Evolutionary conservation across 2,113 vertebrate species (phyloP).

Genomic region (Circaetus gallicus): DNA sequence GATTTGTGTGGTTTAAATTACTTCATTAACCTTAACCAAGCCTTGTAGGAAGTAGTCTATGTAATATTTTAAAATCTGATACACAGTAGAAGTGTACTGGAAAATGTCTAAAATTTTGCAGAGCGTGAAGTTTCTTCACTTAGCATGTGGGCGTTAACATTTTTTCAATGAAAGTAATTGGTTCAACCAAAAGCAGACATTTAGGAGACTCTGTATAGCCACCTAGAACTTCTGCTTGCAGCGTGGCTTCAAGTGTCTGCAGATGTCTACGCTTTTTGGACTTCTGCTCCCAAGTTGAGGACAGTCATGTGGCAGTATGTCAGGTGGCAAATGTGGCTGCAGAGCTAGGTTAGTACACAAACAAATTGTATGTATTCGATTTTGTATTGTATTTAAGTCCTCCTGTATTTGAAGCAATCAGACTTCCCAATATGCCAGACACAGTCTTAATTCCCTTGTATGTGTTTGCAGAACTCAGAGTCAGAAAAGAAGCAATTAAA

Average conservation of each 20-base stretch:
- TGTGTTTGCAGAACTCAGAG: background rate
- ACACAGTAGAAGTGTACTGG: background rate
- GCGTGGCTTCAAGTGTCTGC: background rate
- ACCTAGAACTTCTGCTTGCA: background rate
- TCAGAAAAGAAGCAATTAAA: slow-evolving; percentile 11
- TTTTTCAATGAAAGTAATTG: background rate
- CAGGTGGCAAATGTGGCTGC: background rate
- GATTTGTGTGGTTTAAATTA: background rate
- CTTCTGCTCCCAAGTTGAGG: background rate
- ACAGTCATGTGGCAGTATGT: background rate
- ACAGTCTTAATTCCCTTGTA: background rate
- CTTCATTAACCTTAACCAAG: background rate
- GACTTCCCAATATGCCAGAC: background rate
- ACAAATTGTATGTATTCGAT: background rate
- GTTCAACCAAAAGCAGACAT: background rate
- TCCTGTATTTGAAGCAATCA: background rate
- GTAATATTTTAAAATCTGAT: background rate
- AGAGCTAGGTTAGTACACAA: background rate
- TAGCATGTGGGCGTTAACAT: background rate
- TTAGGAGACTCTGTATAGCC: accelerated
- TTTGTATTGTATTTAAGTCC: background rate
- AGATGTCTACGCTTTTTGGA: background rate
- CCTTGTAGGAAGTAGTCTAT: background rate
- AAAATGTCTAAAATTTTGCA: background rate
- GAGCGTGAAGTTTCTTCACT: background rate